Conservation (phyloP, 2,797 vertebrate species). For the Anomalospiza imberbis region DNA sequence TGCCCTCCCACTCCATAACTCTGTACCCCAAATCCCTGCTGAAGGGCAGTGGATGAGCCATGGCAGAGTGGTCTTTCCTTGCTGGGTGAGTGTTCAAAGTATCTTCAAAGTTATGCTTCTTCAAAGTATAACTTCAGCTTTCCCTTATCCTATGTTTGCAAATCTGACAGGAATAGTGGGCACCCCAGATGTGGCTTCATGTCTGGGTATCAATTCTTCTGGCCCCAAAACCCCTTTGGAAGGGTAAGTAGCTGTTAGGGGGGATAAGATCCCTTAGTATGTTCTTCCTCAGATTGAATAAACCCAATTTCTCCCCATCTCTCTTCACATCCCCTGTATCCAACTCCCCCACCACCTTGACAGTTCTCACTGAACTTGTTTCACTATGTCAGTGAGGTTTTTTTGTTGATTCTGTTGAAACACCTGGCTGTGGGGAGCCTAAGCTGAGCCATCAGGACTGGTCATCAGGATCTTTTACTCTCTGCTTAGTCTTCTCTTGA, state of each 20-base stretch:
- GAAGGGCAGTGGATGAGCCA: not conserved
- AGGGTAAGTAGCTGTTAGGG: not conserved
- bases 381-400: rapidly evolving
- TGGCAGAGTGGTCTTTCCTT: not conserved
- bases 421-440: rapidly evolving
- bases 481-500: not conserved
- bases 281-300: not conserved
- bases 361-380: not conserved
- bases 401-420: not conserved
- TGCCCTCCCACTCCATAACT: not conserved
- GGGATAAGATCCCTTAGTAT: not conserved
- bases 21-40: not conserved
- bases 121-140: not conserved
- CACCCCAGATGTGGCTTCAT: not conserved
- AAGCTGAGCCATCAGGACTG: not conserved
- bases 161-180: not conserved
- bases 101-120: not conserved
- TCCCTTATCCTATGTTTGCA: rapidly evolving
- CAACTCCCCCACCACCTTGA: not conserved
- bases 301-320: not conserved
- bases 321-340: rapidly evolving
- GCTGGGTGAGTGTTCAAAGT: not conserved
- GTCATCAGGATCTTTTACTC: not conserved
- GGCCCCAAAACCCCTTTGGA: not conserved
- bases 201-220: rapidly evolving